A percentile compares a stretch with the other conserved stretches of the same genome.
These are phyloP conservation scores for Drosophila yakuba DNA, from an alignment of 1,140 invertebrate species.

Conservation along the genomic window DNA sequence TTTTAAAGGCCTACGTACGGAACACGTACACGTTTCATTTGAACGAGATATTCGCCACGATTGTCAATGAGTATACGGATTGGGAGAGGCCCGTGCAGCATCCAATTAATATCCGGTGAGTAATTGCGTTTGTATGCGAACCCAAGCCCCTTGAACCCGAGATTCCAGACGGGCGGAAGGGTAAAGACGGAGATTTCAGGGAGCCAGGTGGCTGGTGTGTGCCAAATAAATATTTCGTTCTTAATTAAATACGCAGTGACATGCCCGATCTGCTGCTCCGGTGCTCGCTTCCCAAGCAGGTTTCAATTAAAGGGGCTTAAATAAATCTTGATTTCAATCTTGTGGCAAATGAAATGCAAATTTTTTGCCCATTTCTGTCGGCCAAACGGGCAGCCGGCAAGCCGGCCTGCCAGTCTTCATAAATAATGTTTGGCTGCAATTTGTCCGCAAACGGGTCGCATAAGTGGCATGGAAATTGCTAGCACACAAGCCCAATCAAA, in stretches of 20 bases:
- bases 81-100: constrained; percentile 97
- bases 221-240: constrained; percentile 76
- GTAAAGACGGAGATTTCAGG: background rate
- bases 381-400: background rate
- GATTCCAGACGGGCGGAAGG: constrained; percentile 7
- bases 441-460: constrained; percentile 32
- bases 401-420: constrained; percentile 44
- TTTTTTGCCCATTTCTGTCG: constrained; percentile 31
- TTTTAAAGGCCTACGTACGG: constrained; percentile 95
- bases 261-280: constrained; percentile 27
- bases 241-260: constrained; percentile 75
- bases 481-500: constrained; percentile 27
- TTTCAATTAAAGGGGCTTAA: constrained; percentile 77
- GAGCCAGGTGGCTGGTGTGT: constrained; percentile 19
- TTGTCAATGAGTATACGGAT: constrained; percentile 98
- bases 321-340: constrained; percentile 76
- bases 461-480: constrained; percentile 52
- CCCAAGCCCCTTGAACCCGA: constrained; percentile 15
- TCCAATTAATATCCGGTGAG: constrained; percentile 93
- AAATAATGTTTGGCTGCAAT: constrained; percentile 58
- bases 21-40: constrained; percentile 96
- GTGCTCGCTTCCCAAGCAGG: constrained; percentile 7
- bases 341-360: constrained; percentile 69
- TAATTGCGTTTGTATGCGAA: constrained; percentile 76
- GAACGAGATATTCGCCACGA: constrained; percentile 93